Evolutionary conservation across 2,797 vertebrate species (phyloP).

Genomic region (Cuculus canorus): DNA sequence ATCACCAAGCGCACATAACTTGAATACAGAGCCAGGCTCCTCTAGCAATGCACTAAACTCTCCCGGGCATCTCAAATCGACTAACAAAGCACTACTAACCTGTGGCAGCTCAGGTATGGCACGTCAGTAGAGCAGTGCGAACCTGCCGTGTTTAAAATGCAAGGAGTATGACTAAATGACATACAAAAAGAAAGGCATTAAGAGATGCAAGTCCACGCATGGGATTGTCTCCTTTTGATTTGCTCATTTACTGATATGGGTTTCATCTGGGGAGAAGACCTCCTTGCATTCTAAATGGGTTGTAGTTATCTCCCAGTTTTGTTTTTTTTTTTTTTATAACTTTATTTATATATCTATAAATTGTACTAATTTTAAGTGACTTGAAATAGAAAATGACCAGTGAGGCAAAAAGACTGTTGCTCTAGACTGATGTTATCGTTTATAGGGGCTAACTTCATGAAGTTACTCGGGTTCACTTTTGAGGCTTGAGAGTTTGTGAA

Average conservation of each 20-base stretch:
- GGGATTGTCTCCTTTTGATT: background rate
- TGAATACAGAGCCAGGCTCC: slow-evolving; percentile 81
- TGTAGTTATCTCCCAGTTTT: background rate
- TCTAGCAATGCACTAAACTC: slow-evolving; percentile 87
- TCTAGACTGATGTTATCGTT: background rate
- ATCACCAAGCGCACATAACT: slow-evolving; percentile 76
- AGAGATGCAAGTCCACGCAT: background rate
- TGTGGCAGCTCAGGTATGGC: slow-evolving; percentile 97
- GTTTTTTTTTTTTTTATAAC: background rate
- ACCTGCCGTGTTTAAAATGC: background rate
- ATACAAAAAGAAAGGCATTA: background rate
- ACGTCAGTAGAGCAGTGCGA: slow-evolving; percentile 67
- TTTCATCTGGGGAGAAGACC: background rate
- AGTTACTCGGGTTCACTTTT: background rate
- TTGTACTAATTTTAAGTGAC: background rate
- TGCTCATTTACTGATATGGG: background rate
- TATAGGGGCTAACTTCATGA: background rate
- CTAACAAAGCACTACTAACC: slow-evolving; percentile 98
- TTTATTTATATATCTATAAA: background rate
- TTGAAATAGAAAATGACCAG: background rate
- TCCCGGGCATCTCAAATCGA: slow-evolving; percentile 96
- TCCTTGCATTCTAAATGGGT: slow-evolving; percentile 22
- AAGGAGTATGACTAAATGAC: background rate
- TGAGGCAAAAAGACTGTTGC: background rate
- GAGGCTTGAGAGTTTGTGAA: background rate